Base-by-base conservation (phyloP, 2,113 vertebrate genomes). In the Heptranchias perlo region DNA sequence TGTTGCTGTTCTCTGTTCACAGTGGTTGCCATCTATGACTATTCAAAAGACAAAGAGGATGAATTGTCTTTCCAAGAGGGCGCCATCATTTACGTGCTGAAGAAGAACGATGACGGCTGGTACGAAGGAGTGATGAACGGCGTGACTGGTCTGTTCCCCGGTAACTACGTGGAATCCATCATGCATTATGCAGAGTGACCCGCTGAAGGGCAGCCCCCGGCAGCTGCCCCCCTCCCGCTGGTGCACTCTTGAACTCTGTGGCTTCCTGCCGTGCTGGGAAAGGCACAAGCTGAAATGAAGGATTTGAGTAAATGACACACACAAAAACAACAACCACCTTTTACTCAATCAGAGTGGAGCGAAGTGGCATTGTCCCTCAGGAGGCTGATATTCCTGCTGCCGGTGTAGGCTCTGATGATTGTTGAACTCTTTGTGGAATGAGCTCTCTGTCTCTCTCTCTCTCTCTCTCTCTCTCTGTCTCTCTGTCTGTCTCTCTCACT, bases 21-120 rank as follows among this genome's bases (percentile, higher is more conserved):
- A 99, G 99, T 99, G 98, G 99, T 99, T 98, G 99, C 99, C 18
- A 99, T 99, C 97, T 99, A 99, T 93, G 99, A 99, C 98, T 99
- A 99, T 97, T 96, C 97, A 0, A 98, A 99, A 64, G 99, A 99
- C 97, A 99, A 99, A 96, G 99, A 99, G 96, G 99, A 99, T 86
- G 99, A 99, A 98, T 98, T 99, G 49, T 99, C 99, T 0, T 99
- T 99, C 98, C 98, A 99, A 98, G 99, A 99, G 98, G 99, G 99
- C 96, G 98, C 99, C 98, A 99, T 99, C 97, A 99, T 99, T 97
- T 99, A 99, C 21, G 99, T 99, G 97, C 99, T 99, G 97, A 99
- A 99, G 98, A 99, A 99, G 98, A 99, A 99, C 69, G 99, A 99
- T 10, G 99, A 99, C 8, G 99, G 99, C 97, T 99, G 99, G 99